Base-by-base conservation (phyloP, 2,888 invertebrate genomes). In the Cephus rjabovi region DNA sequence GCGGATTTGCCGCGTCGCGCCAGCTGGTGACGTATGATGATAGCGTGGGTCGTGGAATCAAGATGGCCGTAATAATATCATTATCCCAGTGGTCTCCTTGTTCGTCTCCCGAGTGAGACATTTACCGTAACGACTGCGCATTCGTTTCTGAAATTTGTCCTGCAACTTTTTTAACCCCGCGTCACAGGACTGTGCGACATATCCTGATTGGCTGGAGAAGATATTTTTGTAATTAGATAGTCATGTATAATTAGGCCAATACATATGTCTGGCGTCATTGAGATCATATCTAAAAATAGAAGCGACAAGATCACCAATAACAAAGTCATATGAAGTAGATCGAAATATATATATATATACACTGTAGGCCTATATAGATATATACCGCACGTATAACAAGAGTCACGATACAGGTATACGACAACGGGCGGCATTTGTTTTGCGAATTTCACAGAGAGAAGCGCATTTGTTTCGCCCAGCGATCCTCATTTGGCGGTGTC, bases 61-160 rank as follows among this genome's bases (percentile, higher is more conserved):
- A 89, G 88, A 88, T 89, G 89, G 86, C 88, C 87, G 88, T 91
- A 90, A 90, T 90, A 90, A 91, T 91, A 91, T 91, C 90, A 91
- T 91, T 90, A 91, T 90, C 90, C 85, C 89, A 89, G 90, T 89
- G 89, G 90, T 87, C 87, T 85, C 84, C 84, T 75, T 30, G 84
- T 86, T 84, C 86, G 83, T 81, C 80, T 84, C 77, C 83, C 82
- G 85, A 90, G 88, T 90, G 88, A 89, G 90, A 90, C 90, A 90
- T 90, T 90, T 88, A 88, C 87, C 85, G 83, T 89, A 88, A 88
- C 88, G 88, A 88, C 88, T 86, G 83, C 84, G 83, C 87, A 87
- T 88, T 86, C 87, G 85, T 88, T 89, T 70, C 70, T 70, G 70
- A 70, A 70, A 70, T 30, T 70, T 70, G 70, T 70, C 30, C 30